Evolutionary conservation across 2,113 vertebrate genomes (phyloP), one percentile per base, ranked within the genome.

Genomic region (Onychorhynchus coronatus): DNA sequence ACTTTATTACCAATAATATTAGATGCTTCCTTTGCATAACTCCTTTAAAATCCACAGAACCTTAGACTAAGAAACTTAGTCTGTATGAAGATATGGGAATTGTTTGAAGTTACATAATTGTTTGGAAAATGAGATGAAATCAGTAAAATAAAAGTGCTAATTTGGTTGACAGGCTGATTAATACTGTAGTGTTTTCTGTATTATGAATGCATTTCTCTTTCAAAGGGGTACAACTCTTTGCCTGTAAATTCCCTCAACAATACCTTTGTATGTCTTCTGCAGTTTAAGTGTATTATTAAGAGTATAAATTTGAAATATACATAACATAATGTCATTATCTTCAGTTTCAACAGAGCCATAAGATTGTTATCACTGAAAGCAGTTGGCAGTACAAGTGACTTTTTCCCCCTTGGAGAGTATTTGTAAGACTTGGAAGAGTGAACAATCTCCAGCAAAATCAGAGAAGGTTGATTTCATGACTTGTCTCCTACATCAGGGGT

Each of bases 361-460:
- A 73, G 88, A 72, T 65, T 37, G 17, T 53, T 88, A 59, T 63
- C 62, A 47, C 37, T 89, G 72, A 83, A 89, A 80, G 70, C 62
- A 93, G 56, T 62, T 89, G 37, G 86, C 50, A 59, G 50, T 52
- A 80, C 0, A 33, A 86, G 91, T 68, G 9, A 92, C 71, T 94
- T 86, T 93, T 86, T 91, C 19, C 65, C 84, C 97, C 83, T 74
- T 87, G 98, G 98, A 98, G 98, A 88, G 91, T 98, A 85, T 96
- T 71, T 62, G 98, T 98, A 52, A 56, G 93, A 88, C 53, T 97
- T 92, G 97, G 98, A 97, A 95, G 37, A 95, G 95, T 49, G 97
- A 98, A 83, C 73, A 97, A 76, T 91, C 75, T 39, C 98, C 97
- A 61, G 80, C 42, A 50, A 85, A 20, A 49, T 97, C 96, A 94